These are phyloP conservation scores for Hormaphis cornu DNA, from an alignment of 1,140 invertebrate species.

Conservation along the genomic window DNA sequence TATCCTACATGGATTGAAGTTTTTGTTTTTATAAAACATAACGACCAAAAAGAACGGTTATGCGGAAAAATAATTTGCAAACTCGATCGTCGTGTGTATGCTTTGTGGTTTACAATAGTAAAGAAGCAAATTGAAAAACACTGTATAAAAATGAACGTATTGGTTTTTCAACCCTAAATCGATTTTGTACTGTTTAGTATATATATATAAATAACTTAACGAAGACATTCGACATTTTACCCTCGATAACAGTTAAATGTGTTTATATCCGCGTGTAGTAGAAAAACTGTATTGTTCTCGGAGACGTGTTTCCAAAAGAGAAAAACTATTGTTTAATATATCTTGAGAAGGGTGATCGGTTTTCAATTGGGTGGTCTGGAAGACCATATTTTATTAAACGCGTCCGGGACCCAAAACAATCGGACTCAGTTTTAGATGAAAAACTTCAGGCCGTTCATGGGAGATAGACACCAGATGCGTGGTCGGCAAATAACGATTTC, in stretches of 20 bases:
- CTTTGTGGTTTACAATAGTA: too few species aligned
- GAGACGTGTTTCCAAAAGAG: neutral
- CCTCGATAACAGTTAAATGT: neutral
- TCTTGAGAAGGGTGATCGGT: constrained; percentile 18
- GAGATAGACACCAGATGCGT: constrained; percentile 21
- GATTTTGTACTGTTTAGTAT: too few species aligned
- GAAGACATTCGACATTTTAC: too few species aligned
- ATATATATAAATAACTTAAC: too few species aligned
- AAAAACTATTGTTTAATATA: constrained; percentile 23
- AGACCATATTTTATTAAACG: constrained; percentile 24
- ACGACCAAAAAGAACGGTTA: too few species aligned
- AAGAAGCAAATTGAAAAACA: too few species aligned
- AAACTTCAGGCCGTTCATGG: neutral
- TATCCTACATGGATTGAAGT: too few species aligned
- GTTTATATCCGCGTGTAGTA: neutral
- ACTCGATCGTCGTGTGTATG: too few species aligned
- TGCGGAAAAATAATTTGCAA: too few species aligned
- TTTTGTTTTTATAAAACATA: too few species aligned
- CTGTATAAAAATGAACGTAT: too few species aligned
- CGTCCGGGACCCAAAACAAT: constrained; percentile 6
- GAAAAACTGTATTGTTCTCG: neutral
- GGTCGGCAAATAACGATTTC: constrained; percentile 6
- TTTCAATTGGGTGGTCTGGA: constrained; percentile 8
- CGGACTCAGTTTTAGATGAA: constrained; percentile 10
- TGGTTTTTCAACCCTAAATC: too few species aligned